Conservation (phyloP, 2,888 invertebrate genomes). For the Mechanitis messenoides region DNA sequence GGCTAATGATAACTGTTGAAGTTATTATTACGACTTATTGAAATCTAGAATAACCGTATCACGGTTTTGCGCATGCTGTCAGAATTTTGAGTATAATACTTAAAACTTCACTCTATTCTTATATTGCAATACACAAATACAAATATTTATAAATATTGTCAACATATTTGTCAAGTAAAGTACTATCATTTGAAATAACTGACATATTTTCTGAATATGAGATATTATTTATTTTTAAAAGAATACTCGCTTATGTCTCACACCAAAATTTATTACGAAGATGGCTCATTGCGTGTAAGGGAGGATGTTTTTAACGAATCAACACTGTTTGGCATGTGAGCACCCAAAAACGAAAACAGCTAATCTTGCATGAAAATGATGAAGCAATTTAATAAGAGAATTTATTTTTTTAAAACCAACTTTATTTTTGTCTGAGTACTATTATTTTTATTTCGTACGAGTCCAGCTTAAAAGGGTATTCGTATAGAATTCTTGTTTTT, state of each 20-base stretch:
- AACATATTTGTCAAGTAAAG: too few species aligned
- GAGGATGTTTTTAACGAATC: slow-evolving; percentile 18
- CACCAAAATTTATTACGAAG: slow-evolving; percentile 12
- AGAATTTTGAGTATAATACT: too few species aligned
- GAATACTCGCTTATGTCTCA: slow-evolving; percentile 6
- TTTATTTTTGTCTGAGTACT: background rate
- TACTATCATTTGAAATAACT: too few species aligned
- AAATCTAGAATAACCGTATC: too few species aligned
- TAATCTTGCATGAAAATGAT: slow-evolving; percentile 2
- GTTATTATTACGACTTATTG: too few species aligned
- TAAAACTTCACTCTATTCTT: too few species aligned
- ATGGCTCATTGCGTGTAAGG: slow-evolving; percentile 16
- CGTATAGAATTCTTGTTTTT: background rate
- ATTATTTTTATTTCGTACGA: background rate
- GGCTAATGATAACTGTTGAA: too few species aligned
- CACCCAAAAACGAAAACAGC: slow-evolving; percentile 5
- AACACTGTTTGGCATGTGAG: slow-evolving; percentile 8
- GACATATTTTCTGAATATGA: too few species aligned
- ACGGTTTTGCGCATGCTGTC: too few species aligned
- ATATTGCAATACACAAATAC: too few species aligned
- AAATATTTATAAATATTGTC: too few species aligned
- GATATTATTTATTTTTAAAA: background rate
- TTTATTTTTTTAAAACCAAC: background rate
- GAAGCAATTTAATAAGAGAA: slow-evolving; percentile 2
- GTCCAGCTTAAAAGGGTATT: background rate